Evolutionary conservation across 2,797 vertebrate species (phyloP).

Genomic region (Sorex maritimensis): DNA sequence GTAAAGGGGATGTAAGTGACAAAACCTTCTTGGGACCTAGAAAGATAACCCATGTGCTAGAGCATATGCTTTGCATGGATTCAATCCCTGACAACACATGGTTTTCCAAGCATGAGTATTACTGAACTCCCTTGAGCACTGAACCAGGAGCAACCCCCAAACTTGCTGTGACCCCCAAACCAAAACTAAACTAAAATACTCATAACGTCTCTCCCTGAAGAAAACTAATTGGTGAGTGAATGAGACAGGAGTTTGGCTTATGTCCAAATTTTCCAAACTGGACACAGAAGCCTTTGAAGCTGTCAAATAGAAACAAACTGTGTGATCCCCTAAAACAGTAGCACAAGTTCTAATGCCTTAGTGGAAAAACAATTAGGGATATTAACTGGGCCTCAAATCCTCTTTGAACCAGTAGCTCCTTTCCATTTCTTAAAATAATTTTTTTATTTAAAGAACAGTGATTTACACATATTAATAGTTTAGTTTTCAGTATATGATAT

Average conservation of each 20-base stretch:
- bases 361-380: background rate
- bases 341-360: background rate
- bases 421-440: background rate
- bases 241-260: background rate
- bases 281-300: conserved; percentile 42
- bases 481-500: too few relatives aligned
- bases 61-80: too few relatives aligned
- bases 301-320: background rate
- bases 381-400: background rate
- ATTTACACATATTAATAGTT: too few relatives aligned
- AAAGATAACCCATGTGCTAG: too few relatives aligned
- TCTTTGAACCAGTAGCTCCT: background rate
- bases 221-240: background rate
- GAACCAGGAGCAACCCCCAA: too few relatives aligned
- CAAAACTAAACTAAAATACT: too few relatives aligned
- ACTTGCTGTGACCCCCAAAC: too few relatives aligned
- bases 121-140: too few relatives aligned
- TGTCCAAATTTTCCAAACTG: conserved; percentile 8
- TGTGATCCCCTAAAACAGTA: background rate
- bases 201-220: background rate
- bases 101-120: too few relatives aligned
- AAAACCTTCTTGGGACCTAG: background rate
- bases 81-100: too few relatives aligned
- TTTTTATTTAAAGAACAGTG: background rate
- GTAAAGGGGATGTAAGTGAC: background rate